phyloP scores from a whole-genome alignment of 37 sponge, comb jelly and placozoan genomes.

The Hexactinellida sp. region DNA sequence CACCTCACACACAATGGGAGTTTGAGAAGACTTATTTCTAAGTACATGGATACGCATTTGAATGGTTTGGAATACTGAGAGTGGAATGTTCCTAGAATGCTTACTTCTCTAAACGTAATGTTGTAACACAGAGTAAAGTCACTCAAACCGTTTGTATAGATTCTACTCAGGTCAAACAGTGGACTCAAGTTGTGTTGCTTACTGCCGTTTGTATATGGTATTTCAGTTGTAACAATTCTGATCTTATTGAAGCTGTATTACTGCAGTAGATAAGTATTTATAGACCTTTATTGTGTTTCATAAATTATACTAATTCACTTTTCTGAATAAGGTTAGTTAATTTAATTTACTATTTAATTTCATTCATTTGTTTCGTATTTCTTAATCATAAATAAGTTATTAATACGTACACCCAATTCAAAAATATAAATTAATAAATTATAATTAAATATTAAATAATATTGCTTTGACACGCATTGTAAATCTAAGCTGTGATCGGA shows the following conservation, averaged over 20 bases:
- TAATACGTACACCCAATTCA: no score
- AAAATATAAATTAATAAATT: no score
- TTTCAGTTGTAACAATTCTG: background rate
- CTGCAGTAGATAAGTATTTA: background rate
- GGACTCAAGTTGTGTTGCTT: background rate
- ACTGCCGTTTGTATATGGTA: background rate
- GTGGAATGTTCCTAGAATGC: background rate
- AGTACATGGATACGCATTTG: background rate
- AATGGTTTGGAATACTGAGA: background rate
- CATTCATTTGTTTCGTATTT: no score
- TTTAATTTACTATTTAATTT: no score
- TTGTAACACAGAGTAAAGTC: background rate
- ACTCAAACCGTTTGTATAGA: background rate
- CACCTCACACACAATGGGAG: background rate
- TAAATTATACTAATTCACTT: no score
- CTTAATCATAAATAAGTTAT: no score
- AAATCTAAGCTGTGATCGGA: no score
- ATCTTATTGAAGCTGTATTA: background rate
- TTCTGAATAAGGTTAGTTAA: background rate
- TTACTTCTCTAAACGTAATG: background rate
- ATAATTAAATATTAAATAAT: no score
- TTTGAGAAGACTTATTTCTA: conserved; percentile 16
- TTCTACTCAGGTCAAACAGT: background rate
- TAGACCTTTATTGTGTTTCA: no score
- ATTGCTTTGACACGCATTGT: no score